A percentile compares a stretch with the other conserved stretches of the same genome.
Evolutionary conservation across 2,797 vertebrate genomes (phyloP).

Genomic region (Phataginus tetradactyla): DNA sequence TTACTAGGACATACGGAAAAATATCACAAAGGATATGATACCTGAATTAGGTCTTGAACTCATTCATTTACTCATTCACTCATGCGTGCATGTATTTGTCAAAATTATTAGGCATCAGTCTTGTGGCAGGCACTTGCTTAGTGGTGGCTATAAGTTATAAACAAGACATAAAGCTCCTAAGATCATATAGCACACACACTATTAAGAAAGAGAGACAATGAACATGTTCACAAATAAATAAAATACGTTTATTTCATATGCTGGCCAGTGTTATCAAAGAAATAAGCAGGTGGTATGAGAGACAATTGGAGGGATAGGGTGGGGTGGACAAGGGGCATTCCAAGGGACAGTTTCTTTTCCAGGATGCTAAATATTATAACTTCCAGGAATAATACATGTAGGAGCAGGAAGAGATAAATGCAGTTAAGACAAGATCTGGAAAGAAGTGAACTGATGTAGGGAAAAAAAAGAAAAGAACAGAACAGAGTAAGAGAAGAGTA

Average conservation of each 20-base stretch:
- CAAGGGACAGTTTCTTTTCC: neutral
- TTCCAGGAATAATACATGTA: neutral
- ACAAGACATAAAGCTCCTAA: neutral
- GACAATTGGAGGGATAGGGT: neutral
- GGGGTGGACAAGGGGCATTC: neutral
- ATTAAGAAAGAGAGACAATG: neutral
- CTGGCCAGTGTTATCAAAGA: neutral
- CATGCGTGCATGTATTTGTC: neutral
- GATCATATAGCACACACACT: neutral
- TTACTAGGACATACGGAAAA: constrained; percentile 2
- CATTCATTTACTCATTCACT: neutral
- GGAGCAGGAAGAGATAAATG: neutral
- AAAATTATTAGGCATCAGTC: neutral
- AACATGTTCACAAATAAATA: neutral
- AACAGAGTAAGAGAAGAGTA: neutral
- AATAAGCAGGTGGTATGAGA: neutral
- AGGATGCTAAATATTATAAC: neutral
- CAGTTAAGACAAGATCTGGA: neutral
- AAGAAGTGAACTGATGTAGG: neutral
- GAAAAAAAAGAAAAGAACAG: neutral
- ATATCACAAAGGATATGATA: neutral
- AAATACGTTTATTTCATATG: neutral
- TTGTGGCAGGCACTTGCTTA: neutral
- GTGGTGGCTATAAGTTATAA: neutral
- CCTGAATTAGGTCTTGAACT: neutral